phyloP scores from a whole-genome alignment of 2,113 vertebrate species.

The Lates calcarifer region DNA sequence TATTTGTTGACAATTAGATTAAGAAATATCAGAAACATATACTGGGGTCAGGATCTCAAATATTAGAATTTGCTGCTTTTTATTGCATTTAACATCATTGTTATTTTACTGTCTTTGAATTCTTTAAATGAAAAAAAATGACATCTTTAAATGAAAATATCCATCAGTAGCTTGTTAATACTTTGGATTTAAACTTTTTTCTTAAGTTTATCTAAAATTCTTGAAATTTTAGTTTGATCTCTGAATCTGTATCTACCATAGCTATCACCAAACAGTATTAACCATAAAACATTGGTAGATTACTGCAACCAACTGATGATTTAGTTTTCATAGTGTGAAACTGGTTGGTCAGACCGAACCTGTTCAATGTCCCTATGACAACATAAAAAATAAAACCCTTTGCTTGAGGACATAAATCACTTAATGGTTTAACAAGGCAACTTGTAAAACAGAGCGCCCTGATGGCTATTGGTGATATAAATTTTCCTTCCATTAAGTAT shows the following conservation, averaged over 20 bases:
- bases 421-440: conserved; percentile 43
- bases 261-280: not conserved
- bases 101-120: not conserved
- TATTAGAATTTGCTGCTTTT: no score
- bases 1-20: not conserved
- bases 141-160: not conserved
- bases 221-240: no score
- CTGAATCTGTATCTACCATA: not conserved
- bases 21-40: no score
- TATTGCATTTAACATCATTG: no score
- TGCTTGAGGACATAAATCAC: conserved; percentile 46
- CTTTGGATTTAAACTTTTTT: no score
- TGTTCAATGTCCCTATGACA: conserved; percentile 15
- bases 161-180: not conserved
- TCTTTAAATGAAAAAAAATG: not conserved
- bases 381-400: not conserved
- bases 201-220: no score
- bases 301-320: not conserved
- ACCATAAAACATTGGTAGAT: not conserved
- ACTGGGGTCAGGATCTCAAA: no score
- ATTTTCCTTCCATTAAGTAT: conserved; percentile 53
- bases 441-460: conserved; percentile 47
- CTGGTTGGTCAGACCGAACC: not conserved
- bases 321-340: not conserved
- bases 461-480: conserved; percentile 48